Evolutionary conservation across 2,888 invertebrate genomes (phyloP).

Genomic region (Julus scandinavius): DNA sequence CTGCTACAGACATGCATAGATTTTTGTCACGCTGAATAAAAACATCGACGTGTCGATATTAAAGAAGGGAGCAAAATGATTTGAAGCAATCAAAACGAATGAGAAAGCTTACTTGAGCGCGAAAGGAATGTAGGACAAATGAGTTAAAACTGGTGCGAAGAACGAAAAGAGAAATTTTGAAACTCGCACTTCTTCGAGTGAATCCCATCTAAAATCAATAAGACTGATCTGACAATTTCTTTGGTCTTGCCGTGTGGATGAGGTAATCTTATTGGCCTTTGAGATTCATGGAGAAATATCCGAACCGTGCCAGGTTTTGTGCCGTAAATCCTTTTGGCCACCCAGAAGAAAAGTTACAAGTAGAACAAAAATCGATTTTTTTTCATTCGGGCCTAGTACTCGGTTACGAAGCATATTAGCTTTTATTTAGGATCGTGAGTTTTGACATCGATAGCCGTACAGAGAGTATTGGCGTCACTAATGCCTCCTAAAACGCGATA

Average conservation of each 20-base stretch:
- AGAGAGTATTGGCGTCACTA: constrained; percentile 12
- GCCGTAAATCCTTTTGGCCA: constrained; percentile 3
- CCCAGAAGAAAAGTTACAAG: constrained; percentile 17
- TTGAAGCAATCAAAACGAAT: constrained; percentile 29
- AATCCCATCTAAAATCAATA: constrained; percentile 43
- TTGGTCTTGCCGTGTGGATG: background rate
- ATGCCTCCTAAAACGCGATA: constrained; percentile 31
- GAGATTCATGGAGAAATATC: constrained; percentile 35
- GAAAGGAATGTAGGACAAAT: constrained; percentile 45
- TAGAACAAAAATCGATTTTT: constrained; percentile 19
- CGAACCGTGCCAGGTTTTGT: constrained; percentile 31
- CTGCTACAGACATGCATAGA: background rate
- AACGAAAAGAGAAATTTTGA: background rate
- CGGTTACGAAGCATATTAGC: constrained; percentile 38
- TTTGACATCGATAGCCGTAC: constrained; percentile 37
- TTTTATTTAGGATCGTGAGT: constrained; percentile 30
- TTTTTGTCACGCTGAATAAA: background rate
- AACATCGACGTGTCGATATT: background rate
- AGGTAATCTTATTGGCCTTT: constrained; percentile 42
- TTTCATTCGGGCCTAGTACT: background rate
- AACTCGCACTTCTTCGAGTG: constrained; percentile 29
- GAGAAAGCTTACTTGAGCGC: constrained; percentile 39
- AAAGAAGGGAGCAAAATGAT: constrained; percentile 11
- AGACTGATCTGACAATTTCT: constrained; percentile 30
- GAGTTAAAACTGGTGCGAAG: constrained; percentile 37